Conservation (phyloP, 2,113 vertebrate species). For the Aleadryas rufinucha region DNA sequence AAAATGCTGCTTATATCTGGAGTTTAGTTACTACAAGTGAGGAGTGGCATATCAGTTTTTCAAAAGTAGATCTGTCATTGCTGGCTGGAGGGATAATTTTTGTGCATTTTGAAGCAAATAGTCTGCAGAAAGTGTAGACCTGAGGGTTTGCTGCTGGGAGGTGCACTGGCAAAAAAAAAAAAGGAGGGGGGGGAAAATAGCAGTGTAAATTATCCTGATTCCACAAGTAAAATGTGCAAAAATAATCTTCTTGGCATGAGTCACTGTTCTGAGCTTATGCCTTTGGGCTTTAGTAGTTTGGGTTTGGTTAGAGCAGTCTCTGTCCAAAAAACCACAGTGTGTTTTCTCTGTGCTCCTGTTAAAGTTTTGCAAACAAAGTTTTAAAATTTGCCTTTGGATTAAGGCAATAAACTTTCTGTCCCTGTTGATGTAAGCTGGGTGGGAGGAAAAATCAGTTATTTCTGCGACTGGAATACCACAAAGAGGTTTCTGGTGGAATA, state of each 20-base stretch:
- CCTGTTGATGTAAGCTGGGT: neutral
- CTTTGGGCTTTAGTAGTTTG: neutral
- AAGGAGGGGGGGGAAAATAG: neutral
- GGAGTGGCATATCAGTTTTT: neutral
- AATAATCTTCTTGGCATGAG: neutral
- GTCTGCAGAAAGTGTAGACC: neutral
- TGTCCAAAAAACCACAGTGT: neutral
- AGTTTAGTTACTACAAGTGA: neutral
- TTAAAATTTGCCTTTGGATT: neutral
- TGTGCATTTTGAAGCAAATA: neutral
- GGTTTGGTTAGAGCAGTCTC: neutral
- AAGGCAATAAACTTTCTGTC: neutral
- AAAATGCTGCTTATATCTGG: neutral
- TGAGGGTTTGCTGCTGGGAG: neutral
- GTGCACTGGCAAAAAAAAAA: neutral
- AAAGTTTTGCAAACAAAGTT: neutral
- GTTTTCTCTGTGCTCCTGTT: neutral
- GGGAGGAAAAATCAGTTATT: neutral
- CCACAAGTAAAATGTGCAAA: neutral
- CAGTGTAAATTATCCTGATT: neutral
- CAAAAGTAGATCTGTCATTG: neutral
- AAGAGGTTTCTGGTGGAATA: neutral
- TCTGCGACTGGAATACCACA: neutral
- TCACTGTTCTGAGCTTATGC: neutral
- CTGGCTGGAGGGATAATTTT: neutral